Percentiles rank a stretch among this genome's conserved stretches.
Conservation (phyloP, 1,140 invertebrate genomes). For the Drosophila seguyi region DNA sequence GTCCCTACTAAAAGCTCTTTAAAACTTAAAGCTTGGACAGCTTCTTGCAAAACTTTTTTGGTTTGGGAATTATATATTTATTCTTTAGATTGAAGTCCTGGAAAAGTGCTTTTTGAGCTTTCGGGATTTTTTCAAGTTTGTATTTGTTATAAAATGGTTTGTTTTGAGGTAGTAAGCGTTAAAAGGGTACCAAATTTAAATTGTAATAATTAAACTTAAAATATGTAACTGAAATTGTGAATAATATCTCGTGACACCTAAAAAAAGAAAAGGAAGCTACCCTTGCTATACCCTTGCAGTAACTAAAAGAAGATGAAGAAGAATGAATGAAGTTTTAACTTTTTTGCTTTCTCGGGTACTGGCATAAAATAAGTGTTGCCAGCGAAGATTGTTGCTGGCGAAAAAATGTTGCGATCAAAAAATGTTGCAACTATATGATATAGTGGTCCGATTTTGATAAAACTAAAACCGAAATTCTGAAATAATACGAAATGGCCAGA, state of each 20-base stretch:
- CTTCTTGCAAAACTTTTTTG: background rate
- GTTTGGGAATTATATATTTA: background rate
- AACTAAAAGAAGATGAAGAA: too few relatives aligned
- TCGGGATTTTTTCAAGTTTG: background rate
- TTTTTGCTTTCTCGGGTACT: too few relatives aligned
- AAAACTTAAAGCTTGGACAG: background rate
- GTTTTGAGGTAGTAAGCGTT: background rate
- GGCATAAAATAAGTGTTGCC: too few relatives aligned
- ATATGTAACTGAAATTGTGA: background rate
- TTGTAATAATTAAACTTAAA: background rate
- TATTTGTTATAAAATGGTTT: background rate
- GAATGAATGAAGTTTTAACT: too few relatives aligned
- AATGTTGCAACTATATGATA: too few relatives aligned
- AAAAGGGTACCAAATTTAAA: background rate
- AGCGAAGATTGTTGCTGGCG: too few relatives aligned
- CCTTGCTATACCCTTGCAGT: too few relatives aligned
- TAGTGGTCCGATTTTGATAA: too few relatives aligned
- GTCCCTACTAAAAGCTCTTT: background rate
- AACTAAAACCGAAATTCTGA: too few relatives aligned
- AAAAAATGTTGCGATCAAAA: too few relatives aligned
- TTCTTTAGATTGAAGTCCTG: background rate
- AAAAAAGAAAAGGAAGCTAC: too few relatives aligned
- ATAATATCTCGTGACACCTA: background rate
- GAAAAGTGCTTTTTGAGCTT: background rate
- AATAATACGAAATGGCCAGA: too few relatives aligned